These are phyloP conservation scores for Taxidea taxus DNA, from an alignment of 2,113 vertebrate genomes.

Conservation along the genomic window DNA sequence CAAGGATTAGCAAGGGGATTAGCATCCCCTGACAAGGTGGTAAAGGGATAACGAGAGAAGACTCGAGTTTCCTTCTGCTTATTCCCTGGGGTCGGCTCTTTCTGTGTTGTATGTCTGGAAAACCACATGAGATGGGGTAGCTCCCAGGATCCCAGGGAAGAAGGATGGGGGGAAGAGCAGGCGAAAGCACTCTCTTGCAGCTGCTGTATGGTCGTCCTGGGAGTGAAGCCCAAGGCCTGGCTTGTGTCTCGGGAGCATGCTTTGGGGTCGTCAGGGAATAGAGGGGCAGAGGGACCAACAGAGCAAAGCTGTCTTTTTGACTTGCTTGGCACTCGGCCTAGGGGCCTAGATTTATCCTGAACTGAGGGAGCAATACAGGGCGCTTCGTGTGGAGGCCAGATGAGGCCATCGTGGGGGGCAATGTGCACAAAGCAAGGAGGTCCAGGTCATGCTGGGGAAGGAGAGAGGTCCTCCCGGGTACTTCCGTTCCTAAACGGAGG, in stretches of 20 bases:
- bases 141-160: background rate
- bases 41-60: background rate
- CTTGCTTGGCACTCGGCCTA: conserved; percentile 20
- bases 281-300: background rate
- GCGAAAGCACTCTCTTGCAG: background rate
- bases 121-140: background rate
- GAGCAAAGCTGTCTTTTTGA: conserved; percentile 30
- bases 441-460: background rate
- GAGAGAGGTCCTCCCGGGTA: background rate
- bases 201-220: fast-evolving
- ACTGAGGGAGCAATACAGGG: background rate
- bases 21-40: background rate
- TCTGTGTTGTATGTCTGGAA: conserved; percentile 27
- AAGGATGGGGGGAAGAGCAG: background rate
- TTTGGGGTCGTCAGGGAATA: background rate
- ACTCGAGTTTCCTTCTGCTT: background rate
- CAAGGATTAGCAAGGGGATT: background rate
- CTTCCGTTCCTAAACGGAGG: background rate
- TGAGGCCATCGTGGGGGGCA: fast-evolving
- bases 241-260: background rate
- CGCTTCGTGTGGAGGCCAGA: background rate
- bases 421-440: background rate
- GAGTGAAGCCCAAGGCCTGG: background rate
- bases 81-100: background rate
- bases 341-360: background rate